phyloP scores from a whole-genome alignment of 2,113 vertebrate genomes.

The Chamaetylas fuelleborni region DNA sequence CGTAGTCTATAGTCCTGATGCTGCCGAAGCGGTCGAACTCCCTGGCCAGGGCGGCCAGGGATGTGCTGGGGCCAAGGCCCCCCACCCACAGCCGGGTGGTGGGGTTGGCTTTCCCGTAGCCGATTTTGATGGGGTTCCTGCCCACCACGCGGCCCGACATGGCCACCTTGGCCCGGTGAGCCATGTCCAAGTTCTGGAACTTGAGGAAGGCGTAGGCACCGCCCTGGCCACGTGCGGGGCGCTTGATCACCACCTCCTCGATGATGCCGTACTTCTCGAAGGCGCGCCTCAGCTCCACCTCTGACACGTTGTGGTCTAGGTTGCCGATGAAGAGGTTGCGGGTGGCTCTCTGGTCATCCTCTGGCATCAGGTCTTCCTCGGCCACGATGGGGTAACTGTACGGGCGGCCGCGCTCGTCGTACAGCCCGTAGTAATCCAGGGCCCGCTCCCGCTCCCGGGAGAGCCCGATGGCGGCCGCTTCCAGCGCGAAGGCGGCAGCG shows the following conservation, averaged over 20 bases:
- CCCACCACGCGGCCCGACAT: constrained; percentile 94
- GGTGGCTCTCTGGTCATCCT: constrained; percentile 95
- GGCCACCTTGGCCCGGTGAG: constrained; percentile 93
- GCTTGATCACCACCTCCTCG: constrained; percentile 96
- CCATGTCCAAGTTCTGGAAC: constrained; percentile 99
- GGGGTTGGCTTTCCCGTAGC: constrained; percentile 95
- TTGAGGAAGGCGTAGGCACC: constrained; percentile 96
- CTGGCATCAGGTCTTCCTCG: constrained; percentile 92
- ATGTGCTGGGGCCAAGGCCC: constrained; percentile 88
- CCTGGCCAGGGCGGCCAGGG: constrained; percentile 88
- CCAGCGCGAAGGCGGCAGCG: constrained; percentile 76
- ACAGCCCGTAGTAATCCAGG: constrained; percentile 89
- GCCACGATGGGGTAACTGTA: constrained; percentile 82
- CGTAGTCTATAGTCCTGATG: constrained; percentile 94
- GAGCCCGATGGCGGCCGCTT: constrained; percentile 82
- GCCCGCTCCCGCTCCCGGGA: constrained; percentile 85
- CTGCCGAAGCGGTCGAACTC: constrained; percentile 98
- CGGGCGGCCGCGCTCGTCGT: constrained; percentile 89
- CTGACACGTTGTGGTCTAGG: constrained; percentile 90
- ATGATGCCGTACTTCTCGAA: constrained; percentile 97
- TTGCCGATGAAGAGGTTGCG: constrained; percentile 97
- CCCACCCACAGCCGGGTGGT: constrained; percentile 98
- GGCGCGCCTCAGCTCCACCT: constrained; percentile 87
- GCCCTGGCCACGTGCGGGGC: constrained; percentile 87
- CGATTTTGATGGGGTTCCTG: constrained; percentile 94